Percentiles rank a stretch among this genome's conserved stretches.
Conservation (phyloP, 2,797 vertebrate genomes). For the Falco cherrug region DNA sequence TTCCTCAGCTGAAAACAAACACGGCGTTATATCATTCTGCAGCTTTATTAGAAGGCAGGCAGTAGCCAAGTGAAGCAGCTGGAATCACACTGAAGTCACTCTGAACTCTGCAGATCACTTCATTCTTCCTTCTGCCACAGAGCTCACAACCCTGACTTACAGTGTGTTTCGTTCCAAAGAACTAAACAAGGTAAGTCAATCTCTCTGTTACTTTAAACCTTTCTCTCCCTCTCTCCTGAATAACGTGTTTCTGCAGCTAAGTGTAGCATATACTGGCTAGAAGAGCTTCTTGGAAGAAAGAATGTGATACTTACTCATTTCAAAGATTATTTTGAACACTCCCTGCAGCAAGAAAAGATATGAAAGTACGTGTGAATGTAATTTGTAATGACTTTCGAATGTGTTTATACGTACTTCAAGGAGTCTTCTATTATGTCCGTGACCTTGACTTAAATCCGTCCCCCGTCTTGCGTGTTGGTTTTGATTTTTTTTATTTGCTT, state of each 20-base stretch:
- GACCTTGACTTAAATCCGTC: not conserved
- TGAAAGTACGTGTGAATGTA: not conserved
- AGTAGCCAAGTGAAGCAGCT: constrained; percentile 55
- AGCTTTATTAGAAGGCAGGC: constrained; percentile 68
- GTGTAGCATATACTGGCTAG: not conserved
- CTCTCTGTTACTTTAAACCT: not conserved
- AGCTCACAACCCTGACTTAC: constrained; percentile 38
- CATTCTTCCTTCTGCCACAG: constrained; percentile 30
- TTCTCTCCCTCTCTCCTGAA: not conserved
- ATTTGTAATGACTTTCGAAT: not conserved
- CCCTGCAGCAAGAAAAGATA: not conserved
- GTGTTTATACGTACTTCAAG: not conserved
- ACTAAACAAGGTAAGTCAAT: constrained; percentile 64
- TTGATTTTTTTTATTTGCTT: not conserved
- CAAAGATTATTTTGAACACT: not conserved
- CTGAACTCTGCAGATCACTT: constrained; percentile 47
- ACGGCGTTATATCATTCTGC: constrained; percentile 43
- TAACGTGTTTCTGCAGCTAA: not conserved
- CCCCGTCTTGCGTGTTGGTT: not conserved
- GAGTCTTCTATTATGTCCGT: not conserved
- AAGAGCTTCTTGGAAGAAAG: not conserved
- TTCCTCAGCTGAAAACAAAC: constrained; percentile 66
- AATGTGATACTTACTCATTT: not conserved
- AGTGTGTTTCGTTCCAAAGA: constrained; percentile 14
- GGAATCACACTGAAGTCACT: constrained; percentile 29